Conservation (phyloP, 2,113 vertebrate species). For the Psammodynastes pulverulentus region DNA sequence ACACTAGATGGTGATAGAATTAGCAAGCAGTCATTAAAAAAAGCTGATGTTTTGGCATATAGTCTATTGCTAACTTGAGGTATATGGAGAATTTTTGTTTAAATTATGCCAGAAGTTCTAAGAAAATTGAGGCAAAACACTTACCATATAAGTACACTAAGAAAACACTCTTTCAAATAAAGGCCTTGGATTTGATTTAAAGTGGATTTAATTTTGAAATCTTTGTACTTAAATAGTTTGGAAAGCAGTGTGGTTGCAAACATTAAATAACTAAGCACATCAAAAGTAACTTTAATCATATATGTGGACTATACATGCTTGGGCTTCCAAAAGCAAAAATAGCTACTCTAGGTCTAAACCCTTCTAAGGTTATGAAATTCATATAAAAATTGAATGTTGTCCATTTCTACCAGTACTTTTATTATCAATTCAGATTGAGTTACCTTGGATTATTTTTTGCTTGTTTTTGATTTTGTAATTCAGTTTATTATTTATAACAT, state of each 20-base stretch:
- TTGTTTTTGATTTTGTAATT: background rate
- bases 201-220: slow-evolving; percentile 54
- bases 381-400: slow-evolving; percentile 5
- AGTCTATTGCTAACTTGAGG: slow-evolving; percentile 30
- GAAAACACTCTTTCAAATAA: slow-evolving; percentile 56
- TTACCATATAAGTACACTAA: slow-evolving; percentile 57
- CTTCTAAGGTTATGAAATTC: background rate
- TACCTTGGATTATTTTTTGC: background rate
- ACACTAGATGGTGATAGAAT: background rate
- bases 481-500: slow-evolving; percentile 40
- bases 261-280: background rate
- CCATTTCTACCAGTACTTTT: slow-evolving; percentile 15
- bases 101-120: slow-evolving; percentile 60
- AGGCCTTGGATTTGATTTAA: slow-evolving; percentile 59
- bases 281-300: background rate
- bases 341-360: background rate
- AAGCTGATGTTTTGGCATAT: background rate
- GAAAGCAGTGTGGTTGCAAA: slow-evolving; percentile 28
- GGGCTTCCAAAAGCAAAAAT: background rate
- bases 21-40: background rate
- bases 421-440: background rate
- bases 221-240: slow-evolving; percentile 56
- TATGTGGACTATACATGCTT: background rate
- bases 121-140: slow-evolving; percentile 55
- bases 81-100: slow-evolving; percentile 67